These are phyloP conservation scores for Loris lydekkerianus DNA, from an alignment of 2,797 vertebrate genomes.

Conservation along the genomic window DNA sequence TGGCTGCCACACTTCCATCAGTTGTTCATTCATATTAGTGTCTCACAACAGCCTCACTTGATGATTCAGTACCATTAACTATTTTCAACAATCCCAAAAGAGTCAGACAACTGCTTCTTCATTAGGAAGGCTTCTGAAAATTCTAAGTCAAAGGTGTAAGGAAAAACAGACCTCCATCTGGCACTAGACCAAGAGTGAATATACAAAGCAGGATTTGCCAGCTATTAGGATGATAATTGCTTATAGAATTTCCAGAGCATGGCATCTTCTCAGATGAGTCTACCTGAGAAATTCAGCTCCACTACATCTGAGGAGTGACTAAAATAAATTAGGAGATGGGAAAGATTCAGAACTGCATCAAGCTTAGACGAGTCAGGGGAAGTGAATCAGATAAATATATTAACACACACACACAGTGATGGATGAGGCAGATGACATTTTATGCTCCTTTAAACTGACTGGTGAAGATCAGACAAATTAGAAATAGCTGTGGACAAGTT, in stretches of 20 bases:
- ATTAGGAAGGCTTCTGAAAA: conserved; percentile 44
- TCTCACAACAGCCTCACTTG: not conserved
- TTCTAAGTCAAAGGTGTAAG: conserved; percentile 35
- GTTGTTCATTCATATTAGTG: not conserved
- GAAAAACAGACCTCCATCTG: conserved; percentile 76
- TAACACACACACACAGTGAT: conserved; percentile 87
- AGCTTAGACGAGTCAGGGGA: conserved; percentile 85
- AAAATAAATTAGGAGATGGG: conserved; percentile 90
- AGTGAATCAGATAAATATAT: conserved; percentile 90
- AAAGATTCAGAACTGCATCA: conserved; percentile 88
- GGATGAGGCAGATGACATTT: conserved; percentile 89
- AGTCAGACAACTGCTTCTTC: not conserved
- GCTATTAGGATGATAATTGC: conserved; percentile 89
- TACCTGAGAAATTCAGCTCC: conserved; percentile 89
- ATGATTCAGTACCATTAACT: not conserved
- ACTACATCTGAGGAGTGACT: conserved; percentile 86
- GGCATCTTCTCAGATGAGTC: conserved; percentile 86
- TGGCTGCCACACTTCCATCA: not conserved
- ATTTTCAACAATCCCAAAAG: not conserved
- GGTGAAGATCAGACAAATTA: conserved; percentile 90
- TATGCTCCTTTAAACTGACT: conserved; percentile 89
- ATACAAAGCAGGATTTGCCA: conserved; percentile 84
- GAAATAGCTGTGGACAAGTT: conserved; percentile 88
- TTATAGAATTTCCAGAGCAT: conserved; percentile 88
- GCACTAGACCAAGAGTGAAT: conserved; percentile 80